Evolutionary conservation across 2,113 vertebrate genomes (phyloP), one percentile per base, ranked within the genome.

Genomic region (Pomatorhinus ruficollis): DNA sequence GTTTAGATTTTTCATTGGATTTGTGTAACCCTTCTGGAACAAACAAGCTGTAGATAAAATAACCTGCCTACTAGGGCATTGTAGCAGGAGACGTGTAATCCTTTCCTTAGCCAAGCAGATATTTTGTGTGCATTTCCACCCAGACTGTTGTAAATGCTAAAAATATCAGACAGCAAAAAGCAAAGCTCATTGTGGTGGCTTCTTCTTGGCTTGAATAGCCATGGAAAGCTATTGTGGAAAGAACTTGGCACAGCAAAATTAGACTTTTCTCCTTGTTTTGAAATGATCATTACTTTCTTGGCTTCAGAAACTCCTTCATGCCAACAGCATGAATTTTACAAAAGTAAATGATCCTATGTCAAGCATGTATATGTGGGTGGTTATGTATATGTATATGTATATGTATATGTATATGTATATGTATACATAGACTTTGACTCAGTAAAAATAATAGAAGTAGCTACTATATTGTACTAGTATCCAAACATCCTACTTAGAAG

Each of bases 401-500:
- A 12, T 16, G 2, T 24, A 4, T 39, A 5, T 37, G 8, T 14
- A 2, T 20, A 11, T n/a, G 3, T 42, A 49, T 24, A 24, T 12
- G 5, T 53, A 52, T 22, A 16, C 5, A 2, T 16, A 61, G 15
- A 25, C 11, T 63, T 65, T 50, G 10, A 53, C 12, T 40, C 17
- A 79, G 15, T 74, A 42, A 71, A 66, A 71, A 23, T 12, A 66
- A 66, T 45, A 35, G 45, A n/a, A 60, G 65, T 16, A 65, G 20
- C n/a, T 65, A 50, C 9, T 81, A 8, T n/a, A 11, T 33, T 70
- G 25, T 20, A 12, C 28, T 80, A 31, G 8, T 74, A 50, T 47
- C 25, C 31, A 65, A 40, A 45, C 1, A 0, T 33, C 6, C 5
- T 44, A 9, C 11, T 40, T 52, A 23, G 14, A 70, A 25, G 21